Evolutionary conservation across 2,797 vertebrate species (phyloP).

Genomic region (Benthosema pterotum): DNA sequence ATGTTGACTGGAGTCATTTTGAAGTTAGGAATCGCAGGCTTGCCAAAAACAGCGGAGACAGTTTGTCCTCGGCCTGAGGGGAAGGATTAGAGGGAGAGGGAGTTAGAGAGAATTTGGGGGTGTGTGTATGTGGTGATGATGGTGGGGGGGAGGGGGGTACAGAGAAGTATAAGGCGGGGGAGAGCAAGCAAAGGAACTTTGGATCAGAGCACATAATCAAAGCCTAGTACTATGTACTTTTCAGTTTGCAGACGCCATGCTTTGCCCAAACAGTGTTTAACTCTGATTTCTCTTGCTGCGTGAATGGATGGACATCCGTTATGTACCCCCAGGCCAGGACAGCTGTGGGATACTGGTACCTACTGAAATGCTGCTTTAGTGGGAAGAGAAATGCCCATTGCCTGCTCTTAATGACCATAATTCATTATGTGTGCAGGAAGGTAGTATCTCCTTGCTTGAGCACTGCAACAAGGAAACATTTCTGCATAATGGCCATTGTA

Average conservation of each 20-base stretch:
- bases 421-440: constrained; percentile 13
- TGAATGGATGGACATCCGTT: background rate
- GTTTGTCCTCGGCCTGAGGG: background rate
- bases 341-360: constrained; percentile 11
- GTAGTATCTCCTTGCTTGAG: background rate
- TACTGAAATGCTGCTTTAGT: background rate
- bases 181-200: no score
- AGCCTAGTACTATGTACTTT: background rate
- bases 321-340: background rate
- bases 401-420: constrained; percentile 4
- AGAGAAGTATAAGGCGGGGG: constrained; percentile 2
- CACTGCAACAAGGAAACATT: constrained; percentile 7
- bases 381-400: constrained; percentile 6
- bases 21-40: constrained; percentile 15
- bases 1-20: constrained; percentile 28
- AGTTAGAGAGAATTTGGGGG: background rate
- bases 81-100: constrained; percentile 17
- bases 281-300: background rate
- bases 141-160: no score
- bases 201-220: constrained; percentile 16
- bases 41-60: constrained; percentile 30
- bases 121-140: background rate
- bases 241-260: constrained; percentile 17
- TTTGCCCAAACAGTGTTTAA: constrained; percentile 8
- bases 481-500: constrained; percentile 15